Evolutionary conservation across 1,140 invertebrate species (phyloP).

Genomic region (Aricia agestis): DNA sequence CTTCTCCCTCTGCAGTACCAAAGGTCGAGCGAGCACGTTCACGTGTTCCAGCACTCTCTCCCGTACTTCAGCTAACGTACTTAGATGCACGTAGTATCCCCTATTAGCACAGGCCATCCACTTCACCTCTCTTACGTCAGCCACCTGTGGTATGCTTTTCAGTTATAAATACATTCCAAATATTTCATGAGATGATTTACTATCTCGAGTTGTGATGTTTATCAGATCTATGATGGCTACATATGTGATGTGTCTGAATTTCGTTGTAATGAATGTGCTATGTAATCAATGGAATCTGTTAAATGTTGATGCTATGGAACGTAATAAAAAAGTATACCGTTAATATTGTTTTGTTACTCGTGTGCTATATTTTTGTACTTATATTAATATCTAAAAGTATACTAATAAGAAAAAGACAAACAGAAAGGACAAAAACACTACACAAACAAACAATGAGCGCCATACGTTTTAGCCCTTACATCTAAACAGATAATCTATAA

Average conservation of each 20-base stretch:
- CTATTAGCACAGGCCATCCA: conserved; percentile 98
- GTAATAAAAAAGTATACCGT: too few relatives aligned
- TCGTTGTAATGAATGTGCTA: too few relatives aligned
- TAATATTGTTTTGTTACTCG: neutral
- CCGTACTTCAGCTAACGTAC: conserved; percentile 93
- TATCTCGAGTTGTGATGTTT: too few relatives aligned
- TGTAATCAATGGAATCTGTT: too few relatives aligned
- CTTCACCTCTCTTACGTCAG: conserved; percentile 88
- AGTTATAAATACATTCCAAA: conserved; percentile 25
- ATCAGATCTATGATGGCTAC: too few relatives aligned
- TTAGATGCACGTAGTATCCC: conserved; percentile 96
- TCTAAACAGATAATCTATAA: conserved; percentile 26
- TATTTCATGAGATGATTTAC: neutral
- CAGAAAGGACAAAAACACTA: conserved; percentile 15
- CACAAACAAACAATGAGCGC: conserved; percentile 13
- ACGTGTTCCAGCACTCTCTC: conserved; percentile 96
- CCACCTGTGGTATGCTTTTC: conserved; percentile 67
- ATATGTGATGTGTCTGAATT: neutral
- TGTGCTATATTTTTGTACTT: neutral
- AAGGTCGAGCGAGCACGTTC: conserved; percentile 91
- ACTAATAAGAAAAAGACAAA: conserved; percentile 9
- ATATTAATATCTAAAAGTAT: neutral
- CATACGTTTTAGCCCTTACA: neutral
- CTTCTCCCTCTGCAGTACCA: conserved; percentile 86
- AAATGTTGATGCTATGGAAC: too few relatives aligned